Evolutionary conservation across 2,113 vertebrate species (phyloP).

Genomic region (Hyperopisus bebe): DNA sequence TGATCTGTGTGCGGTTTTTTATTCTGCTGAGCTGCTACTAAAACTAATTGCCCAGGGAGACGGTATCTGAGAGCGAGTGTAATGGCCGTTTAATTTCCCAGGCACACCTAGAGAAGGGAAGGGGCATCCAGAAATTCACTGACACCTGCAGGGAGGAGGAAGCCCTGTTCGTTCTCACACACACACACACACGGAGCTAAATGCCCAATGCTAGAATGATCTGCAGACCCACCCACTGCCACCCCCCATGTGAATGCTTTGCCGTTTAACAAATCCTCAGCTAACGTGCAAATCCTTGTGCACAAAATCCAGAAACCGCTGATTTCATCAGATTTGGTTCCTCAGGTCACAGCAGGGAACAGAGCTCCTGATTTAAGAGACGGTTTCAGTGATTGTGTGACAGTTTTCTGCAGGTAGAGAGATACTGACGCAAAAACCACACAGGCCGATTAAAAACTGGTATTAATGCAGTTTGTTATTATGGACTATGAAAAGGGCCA

Average conservation of each 20-base stretch:
- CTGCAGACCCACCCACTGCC: background rate
- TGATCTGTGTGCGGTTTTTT: background rate
- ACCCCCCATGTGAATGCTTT: background rate
- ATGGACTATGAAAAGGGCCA: slow-evolving; percentile 24
- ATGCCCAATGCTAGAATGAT: background rate
- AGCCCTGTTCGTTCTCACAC: background rate
- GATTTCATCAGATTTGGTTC: background rate
- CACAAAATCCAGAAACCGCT: background rate
- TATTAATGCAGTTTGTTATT: slow-evolving; percentile 26
- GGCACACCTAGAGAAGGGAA: background rate
- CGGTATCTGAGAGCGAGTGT: background rate
- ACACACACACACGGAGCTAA: background rate
- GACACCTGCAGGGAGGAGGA: background rate
- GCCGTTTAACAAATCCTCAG: background rate
- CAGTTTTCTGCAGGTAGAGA: background rate
- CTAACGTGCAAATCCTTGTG: background rate
- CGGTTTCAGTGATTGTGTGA: background rate
- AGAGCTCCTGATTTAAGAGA: background rate
- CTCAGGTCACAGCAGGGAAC: background rate
- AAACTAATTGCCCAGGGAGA: background rate
- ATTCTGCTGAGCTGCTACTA: background rate
- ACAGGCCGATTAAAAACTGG: slow-evolving; percentile 20
- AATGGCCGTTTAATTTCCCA: background rate
- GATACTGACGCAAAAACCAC: background rate
- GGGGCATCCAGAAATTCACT: background rate